Conservation (phyloP, 2,888 invertebrate species). For the Philereme transversata region DNA sequence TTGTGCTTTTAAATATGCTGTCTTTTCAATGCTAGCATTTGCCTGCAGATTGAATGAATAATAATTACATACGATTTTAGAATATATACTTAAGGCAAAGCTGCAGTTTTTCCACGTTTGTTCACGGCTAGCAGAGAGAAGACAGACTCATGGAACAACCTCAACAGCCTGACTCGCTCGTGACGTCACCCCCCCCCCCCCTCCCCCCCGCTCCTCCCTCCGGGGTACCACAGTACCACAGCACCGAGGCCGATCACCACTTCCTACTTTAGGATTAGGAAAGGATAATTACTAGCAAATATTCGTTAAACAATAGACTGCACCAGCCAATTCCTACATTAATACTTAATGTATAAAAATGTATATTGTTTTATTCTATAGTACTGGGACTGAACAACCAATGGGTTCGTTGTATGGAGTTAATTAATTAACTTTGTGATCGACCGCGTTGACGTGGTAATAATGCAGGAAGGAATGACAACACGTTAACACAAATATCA, state of each 20-base stretch:
- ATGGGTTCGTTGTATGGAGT: constrained; percentile 10
- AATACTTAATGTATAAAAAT: too few species aligned
- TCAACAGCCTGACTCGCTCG: not conserved
- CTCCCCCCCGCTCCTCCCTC: not conserved
- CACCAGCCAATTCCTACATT: too few species aligned
- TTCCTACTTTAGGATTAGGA: too few species aligned
- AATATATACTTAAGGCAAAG: constrained; percentile 29
- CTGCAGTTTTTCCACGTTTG: constrained; percentile 7
- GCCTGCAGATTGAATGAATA: constrained; percentile 13
- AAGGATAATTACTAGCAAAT: too few species aligned
- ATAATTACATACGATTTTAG: constrained; percentile 26
- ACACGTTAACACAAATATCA: constrained; percentile 11
- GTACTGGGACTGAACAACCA: not conserved
- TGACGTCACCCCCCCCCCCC: constrained; percentile 31
- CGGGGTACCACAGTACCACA: too few species aligned
- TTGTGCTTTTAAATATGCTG: constrained; percentile 59
- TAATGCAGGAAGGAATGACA: constrained; percentile 5
- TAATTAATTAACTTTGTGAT: not conserved
- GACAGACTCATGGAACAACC: constrained; percentile 40
- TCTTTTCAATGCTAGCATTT: constrained; percentile 54
- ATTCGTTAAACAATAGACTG: too few species aligned
- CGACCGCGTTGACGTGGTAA: not conserved
- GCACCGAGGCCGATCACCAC: too few species aligned
- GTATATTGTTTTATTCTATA: not conserved
- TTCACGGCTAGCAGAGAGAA: constrained; percentile 49